phyloP scores from a whole-genome alignment of 2,113 vertebrate species.

The Arothron firmamentum region DNA sequence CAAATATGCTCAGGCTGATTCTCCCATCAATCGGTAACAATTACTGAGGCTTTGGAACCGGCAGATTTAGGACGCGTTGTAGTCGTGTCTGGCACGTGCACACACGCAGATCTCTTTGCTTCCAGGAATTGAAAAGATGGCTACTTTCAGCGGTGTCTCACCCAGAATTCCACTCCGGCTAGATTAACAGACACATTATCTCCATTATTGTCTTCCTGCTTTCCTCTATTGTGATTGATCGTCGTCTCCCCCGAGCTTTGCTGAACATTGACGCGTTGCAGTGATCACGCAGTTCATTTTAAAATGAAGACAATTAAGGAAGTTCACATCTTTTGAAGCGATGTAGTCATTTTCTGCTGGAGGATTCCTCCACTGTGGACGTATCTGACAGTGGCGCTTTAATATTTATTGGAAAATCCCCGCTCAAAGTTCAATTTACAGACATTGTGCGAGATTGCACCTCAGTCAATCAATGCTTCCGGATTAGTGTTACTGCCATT shows the following conservation, averaged over 20 bases:
- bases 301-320: constrained; percentile 46
- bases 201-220: constrained; percentile 43
- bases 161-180: constrained; percentile 38
- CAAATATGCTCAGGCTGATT: constrained; percentile 72
- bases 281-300: constrained; percentile 40
- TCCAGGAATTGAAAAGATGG: constrained; percentile 41
- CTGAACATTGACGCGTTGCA: constrained; percentile 58
- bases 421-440: constrained; percentile 44
- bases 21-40: constrained; percentile 68
- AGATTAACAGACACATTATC: constrained; percentile 58
- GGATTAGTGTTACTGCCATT: constrained; percentile 56
- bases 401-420: constrained; percentile 53
- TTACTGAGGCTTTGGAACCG: constrained; percentile 63
- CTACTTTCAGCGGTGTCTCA: constrained; percentile 50
- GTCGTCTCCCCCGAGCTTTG: constrained; percentile 34
- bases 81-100: constrained; percentile 47
- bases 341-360: constrained; percentile 11
- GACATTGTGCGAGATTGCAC: constrained; percentile 42
- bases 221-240: constrained; percentile 48
- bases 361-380: constrained; percentile 18
- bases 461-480: constrained; percentile 64
- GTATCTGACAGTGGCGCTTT: constrained; percentile 20
- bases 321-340: constrained; percentile 7
- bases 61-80: constrained; percentile 65
- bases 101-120: constrained; percentile 14